These are phyloP conservation scores for Anser brachyrhynchus DNA, from an alignment of 2,113 vertebrate species.

Conservation along the genomic window DNA sequence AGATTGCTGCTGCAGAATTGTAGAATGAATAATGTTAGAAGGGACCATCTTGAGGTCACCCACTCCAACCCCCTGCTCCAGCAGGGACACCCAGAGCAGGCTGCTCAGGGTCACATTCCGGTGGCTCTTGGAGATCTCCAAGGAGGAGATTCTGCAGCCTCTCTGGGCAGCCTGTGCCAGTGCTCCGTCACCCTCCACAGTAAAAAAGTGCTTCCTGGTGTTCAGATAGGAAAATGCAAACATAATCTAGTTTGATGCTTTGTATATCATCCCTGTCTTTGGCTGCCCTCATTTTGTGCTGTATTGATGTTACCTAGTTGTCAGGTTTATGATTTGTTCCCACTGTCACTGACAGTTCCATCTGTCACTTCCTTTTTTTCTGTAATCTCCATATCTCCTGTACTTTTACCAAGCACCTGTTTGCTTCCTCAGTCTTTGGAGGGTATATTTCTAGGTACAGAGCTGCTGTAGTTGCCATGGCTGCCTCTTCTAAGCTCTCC, in stretches of 20 bases:
- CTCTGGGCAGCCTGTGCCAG: not conserved
- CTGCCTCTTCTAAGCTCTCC: not conserved
- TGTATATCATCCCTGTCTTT: not conserved
- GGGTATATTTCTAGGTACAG: not conserved
- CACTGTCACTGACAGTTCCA: no score
- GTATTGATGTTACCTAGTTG: not conserved
- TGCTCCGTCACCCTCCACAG: not conserved
- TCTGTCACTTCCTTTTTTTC: not conserved
- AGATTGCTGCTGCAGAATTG: not conserved
- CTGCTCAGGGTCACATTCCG: not conserved
- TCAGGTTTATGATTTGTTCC: not conserved
- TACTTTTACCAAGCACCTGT: not conserved
- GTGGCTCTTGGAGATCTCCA: not conserved
- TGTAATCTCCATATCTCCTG: not conserved
- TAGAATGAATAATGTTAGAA: not conserved
- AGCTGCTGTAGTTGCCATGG: not conserved
- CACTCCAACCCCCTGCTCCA: not conserved
- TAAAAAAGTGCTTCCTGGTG: not conserved
- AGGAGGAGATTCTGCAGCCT: not conserved
- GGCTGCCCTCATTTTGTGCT: not conserved
- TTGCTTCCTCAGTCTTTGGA: not conserved
- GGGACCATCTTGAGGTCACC: not conserved
- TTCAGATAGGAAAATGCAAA: not conserved
- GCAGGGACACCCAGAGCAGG: not conserved
- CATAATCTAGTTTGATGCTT: not conserved